Base-by-base conservation (phyloP, 2,797 vertebrate species). In the Garrulus glandarius region DNA sequence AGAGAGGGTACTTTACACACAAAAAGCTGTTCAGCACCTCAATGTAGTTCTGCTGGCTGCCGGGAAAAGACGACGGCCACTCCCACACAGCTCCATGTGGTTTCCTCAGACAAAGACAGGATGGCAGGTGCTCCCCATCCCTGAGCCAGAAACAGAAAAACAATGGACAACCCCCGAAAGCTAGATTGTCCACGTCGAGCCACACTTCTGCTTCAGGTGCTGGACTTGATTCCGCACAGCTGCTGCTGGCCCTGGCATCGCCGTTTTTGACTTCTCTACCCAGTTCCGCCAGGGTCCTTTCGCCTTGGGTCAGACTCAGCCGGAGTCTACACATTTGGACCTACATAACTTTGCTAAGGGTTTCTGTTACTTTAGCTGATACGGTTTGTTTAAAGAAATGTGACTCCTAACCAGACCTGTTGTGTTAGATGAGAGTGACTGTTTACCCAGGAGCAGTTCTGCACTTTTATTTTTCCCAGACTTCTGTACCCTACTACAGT, bases 21-120 rank as follows among this genome's bases (percentile, higher is more conserved):
- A 24, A 34, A 52, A n/a, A 30, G 7, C 7, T 3, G 5, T 41
- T 61, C 24, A 30, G 13, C 47, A 12, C 29, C 29, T 46, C 1
- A 0, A 5, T 6, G 1, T 3, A 14, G 1, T 6, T 53, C 13
- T 34, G 29, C 1, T 21, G 47, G 47, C 46, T 39, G 63, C 39
- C 0, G 0, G 47, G 13, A 77, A 39, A 39, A 20, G 24, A 2
- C 11, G 9, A 17, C 1, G 3, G 43, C 17, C 0, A 4, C 36
- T 56, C 13, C 24, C 24, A 20, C 10, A 1, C 20, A 26, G 34
- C 0, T 3, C 50, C 13, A 2, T 4, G 2, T 34, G 41, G 16
- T n/a, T 72, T 23, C 16, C 15, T 24, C 18, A 19, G 32, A 22
- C 27, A 60, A 39, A 30, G 27, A 59, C 23, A 27, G 34, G 27